Base-by-base conservation (phyloP, 2,888 invertebrate genomes). In the Agrotis clavis region DNA sequence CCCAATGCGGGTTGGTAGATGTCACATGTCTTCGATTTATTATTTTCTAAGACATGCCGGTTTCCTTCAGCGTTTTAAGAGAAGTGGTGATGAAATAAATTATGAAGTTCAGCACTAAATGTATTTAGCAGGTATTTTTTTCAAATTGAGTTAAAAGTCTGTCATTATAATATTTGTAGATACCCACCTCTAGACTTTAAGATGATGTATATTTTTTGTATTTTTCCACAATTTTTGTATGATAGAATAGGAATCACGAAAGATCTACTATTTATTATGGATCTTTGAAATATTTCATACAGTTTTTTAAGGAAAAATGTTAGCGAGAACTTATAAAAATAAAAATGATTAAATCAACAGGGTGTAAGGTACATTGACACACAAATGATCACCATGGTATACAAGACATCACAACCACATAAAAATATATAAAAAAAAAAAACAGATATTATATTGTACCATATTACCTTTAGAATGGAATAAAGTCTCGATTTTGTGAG, bases 131-230 rank as follows among this genome's bases (percentile, higher is more conserved):
- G 11, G 64, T 30, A 45, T 18, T 50, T 14, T 50, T 14, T 0
- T 21, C 9, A 41, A 35, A 35, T 35, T 35, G 35, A 35, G 35
- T 35, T 2, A 5, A 30, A n/a, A 60, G 75, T 82, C 82, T 74
- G 85, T 74, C 71, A 63, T 68, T 64, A 47, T 18, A 66, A 47
- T 53, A 70, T 51, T 41, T 84, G 79, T 84, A 79, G 47, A 82
- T 82, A 79, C 84, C 87, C 83, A 84, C 84, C 83, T 85, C 11
- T 86, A 74, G n/a, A 0, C 2, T 18, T 2, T 86, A 75, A 71
- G 71, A 67, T 59, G 59, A 72, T 83, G 86, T 84, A 83, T 84
- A 86, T 84, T 83, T 85, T 84, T 81, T 78, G 75, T 78, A 84
- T 56, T 65, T 71, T 70, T 71, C 41, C 83, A 57, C 51, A 60